phyloP scores from a whole-genome alignment of 2,113 vertebrate genomes.

The Spermophilus dauricus region DNA sequence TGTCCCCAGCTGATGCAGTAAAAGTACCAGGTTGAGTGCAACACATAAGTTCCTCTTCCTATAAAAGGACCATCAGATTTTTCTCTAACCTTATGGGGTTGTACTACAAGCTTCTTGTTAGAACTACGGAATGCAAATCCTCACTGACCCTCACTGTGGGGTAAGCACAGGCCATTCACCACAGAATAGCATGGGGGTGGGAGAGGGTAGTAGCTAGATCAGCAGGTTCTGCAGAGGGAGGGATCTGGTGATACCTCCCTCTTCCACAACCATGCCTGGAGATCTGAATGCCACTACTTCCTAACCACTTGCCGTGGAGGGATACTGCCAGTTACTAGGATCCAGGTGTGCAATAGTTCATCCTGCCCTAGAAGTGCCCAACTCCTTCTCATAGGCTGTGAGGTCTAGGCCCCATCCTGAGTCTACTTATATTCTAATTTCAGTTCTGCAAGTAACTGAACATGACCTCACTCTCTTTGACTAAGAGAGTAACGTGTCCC shows the following conservation, averaged over 20 bases:
- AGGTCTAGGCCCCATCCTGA: not conserved
- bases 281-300: too few relatives aligned
- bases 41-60: not conserved
- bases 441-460: not conserved
- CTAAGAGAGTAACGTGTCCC: not conserved
- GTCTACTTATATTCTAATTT: not conserved
- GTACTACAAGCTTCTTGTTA: too few relatives aligned
- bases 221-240: not conserved
- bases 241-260: not conserved
- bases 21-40: not conserved
- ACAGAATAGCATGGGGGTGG: not conserved
- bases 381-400: not conserved
- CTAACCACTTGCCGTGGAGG: too few relatives aligned
- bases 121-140: not conserved
- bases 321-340: not conserved
- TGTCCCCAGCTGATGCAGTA: too few relatives aligned
- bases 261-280: too few relatives aligned
- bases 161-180: not conserved
- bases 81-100: rapidly evolving
- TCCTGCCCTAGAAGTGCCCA: not conserved
- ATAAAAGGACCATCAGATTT: not conserved
- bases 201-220: not conserved
- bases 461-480: not conserved
- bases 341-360: not conserved
- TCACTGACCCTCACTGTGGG: too few relatives aligned